Evolutionary conservation across 2,797 vertebrate species (phyloP).

Genomic region (Zalophus californianus): DNA sequence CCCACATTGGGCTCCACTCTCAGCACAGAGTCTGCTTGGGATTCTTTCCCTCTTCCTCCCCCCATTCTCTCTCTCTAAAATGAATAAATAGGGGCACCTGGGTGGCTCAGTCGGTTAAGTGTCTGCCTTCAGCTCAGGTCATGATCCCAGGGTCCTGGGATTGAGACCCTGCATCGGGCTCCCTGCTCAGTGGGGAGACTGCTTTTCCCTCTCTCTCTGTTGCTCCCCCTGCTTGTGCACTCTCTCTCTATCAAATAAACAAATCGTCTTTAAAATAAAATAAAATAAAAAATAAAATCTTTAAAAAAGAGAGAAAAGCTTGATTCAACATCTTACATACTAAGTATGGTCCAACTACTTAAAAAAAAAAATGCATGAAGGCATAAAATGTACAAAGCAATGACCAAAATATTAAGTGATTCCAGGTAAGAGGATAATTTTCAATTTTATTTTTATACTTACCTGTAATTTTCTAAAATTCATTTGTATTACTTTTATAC

Average conservation of each 20-base stretch:
- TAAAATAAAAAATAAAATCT: neutral
- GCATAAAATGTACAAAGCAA: neutral
- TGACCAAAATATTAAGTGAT: conserved; percentile 48
- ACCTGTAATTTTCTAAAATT: conserved; percentile 8
- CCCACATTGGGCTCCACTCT: neutral
- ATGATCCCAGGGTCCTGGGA: neutral
- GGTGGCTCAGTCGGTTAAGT: neutral
- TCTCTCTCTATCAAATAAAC: neutral
- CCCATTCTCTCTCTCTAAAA: neutral
- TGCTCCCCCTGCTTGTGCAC: neutral
- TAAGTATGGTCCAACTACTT: neutral
- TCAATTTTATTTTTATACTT: conserved; percentile 8
- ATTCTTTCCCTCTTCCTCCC: neutral
- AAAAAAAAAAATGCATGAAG: neutral
- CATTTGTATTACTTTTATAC: neutral
- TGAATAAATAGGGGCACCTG: neutral
- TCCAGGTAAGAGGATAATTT: neutral
- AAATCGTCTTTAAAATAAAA: neutral
- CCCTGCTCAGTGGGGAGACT: neutral
- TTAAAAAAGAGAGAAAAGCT: neutral
- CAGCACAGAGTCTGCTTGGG: neutral
- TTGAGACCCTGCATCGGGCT: neutral
- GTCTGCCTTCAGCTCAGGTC: neutral
- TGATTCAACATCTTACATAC: neutral
- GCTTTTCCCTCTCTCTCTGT: neutral